Evolutionary conservation across 1,140 invertebrate genomes (phyloP), one percentile per base, ranked within the genome.

Genomic region (Bombus impatiens): DNA sequence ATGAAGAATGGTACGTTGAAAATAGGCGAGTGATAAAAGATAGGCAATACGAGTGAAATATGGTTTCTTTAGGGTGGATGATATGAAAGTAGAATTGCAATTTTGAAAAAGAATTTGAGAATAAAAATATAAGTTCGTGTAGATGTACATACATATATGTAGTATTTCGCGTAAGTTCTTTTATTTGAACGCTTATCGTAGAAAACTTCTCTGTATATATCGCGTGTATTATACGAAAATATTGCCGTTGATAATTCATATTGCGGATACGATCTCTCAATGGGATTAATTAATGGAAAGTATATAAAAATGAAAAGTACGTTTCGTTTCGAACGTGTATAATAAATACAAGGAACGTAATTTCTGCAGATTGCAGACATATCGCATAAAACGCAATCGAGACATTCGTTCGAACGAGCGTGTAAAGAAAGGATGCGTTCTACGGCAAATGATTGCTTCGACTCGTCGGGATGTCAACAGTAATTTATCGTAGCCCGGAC

Each of bases 401-500:
- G 8, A 12, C 40, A 12, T 18, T 74, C 42, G 40, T 47, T 47
- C 2, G 10, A 44, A n/a, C 40, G 42, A 76, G 25, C 10, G 25
- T 8, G 47, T 53, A 53, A 53, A 77, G 35, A 37, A 77, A 37
- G 47, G 28, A 28, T 35, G 12, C 1, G 9, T 32, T 15, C 32
- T 59, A 35, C 6, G 25, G 59, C 47, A 53, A 57, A 59, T 40
- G 53, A 78, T 67, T 42, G n/a, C 40, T 78, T 44, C 32, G 25
- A 32, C 32, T 35, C n/a, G 78, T 35, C 6, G 47, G 1, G 18
- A 53, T 22, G 47, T 53, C 22, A 47, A 62, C 65, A 68, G 65
- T 79, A 68, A 68, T 79, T 79, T 47, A 79, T 79, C 68, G n/a
- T 35, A 47, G 68, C 65, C 32, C 22, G 1, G 32, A 53, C n/a